Evolutionary conservation across 2,888 invertebrate genomes (phyloP).

Genomic region (Troilus luridus): DNA sequence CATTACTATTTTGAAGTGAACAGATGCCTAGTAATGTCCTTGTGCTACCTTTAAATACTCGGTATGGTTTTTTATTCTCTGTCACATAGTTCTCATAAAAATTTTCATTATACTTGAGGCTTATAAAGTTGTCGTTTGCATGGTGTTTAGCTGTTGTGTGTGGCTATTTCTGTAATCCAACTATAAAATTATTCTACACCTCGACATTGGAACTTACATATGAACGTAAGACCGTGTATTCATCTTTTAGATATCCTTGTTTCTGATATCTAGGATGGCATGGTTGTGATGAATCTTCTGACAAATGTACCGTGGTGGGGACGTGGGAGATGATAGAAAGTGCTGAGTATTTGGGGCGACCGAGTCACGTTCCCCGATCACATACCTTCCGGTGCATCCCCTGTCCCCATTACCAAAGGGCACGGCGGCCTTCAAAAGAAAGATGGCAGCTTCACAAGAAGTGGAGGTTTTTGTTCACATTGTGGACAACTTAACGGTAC

Average conservation of each 20-base stretch:
- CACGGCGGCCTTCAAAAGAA: slow-evolving; percentile 20
- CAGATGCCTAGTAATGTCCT: no score
- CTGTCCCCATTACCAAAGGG: slow-evolving; percentile 38
- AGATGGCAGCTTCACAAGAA: neutral
- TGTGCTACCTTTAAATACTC: no score
- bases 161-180: no score
- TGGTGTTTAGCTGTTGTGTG: no score
- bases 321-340: slow-evolving; percentile 37
- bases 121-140: no score
- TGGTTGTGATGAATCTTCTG: neutral
- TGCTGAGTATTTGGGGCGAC: neutral
- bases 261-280: neutral
- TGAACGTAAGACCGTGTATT: neutral
- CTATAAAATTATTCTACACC: neutral
- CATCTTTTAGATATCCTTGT: neutral
- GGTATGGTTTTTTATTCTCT: no score
- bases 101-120: no score
- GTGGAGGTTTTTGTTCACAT: neutral
- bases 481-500: slow-evolving; percentile 5
- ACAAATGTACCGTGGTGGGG: neutral
- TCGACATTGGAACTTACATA: neutral
- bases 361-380: slow-evolving; percentile 29
- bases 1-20: no score
- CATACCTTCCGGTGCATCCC: slow-evolving; percentile 24
- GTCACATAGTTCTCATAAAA: no score